Conservation (phyloP, 2,797 vertebrate genomes). For the Coluber constrictor region DNA sequence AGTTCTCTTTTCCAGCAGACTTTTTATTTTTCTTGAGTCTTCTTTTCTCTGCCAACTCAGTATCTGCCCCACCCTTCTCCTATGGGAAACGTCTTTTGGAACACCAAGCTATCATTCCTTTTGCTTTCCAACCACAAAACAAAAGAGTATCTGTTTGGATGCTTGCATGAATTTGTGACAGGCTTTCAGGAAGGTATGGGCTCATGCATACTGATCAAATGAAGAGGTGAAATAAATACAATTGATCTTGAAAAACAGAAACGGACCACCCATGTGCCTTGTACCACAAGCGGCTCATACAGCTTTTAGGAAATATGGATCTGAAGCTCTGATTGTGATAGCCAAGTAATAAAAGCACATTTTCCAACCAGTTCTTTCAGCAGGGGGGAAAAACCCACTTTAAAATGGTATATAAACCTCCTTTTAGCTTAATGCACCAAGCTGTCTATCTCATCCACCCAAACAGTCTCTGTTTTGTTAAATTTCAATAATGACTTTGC, state of each 20-base stretch:
- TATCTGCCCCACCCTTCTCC: background rate
- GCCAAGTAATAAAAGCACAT: background rate
- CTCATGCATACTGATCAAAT: background rate
- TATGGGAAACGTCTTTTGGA: background rate
- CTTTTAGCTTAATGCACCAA: background rate
- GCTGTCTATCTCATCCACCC: background rate
- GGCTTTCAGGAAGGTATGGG: background rate
- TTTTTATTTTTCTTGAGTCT: background rate
- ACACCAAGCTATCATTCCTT: background rate
- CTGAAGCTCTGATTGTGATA: background rate
- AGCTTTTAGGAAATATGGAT: background rate
- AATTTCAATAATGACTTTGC: background rate
- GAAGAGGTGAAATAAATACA: background rate
- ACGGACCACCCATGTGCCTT: background rate
- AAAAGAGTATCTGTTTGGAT: background rate
- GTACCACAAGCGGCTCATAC: background rate
- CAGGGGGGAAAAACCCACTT: background rate
- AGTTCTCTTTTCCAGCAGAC: background rate
- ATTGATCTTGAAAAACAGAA: background rate
- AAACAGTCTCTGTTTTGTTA: background rate
- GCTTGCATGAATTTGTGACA: background rate
- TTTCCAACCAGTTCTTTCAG: background rate
- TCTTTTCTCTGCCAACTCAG: background rate
- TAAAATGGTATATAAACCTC: background rate
- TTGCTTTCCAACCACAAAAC: background rate